phyloP scores from a whole-genome alignment of 2,113 vertebrate species.

The Pterocles burchelli region DNA sequence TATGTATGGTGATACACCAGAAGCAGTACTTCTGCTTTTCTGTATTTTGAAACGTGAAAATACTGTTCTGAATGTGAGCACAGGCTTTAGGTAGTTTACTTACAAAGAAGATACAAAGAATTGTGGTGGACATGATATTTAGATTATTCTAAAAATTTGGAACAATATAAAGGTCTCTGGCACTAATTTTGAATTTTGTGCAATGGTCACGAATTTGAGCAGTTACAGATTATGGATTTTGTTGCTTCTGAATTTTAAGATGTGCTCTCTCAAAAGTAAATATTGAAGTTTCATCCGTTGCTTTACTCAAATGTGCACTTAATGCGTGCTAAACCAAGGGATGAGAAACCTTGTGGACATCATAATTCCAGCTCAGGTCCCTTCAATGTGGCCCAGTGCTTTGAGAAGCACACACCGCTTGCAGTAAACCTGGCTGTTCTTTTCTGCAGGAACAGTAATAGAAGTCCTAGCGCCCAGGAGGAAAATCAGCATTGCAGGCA shows the following conservation, averaged over 20 bases:
- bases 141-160: background rate
- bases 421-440: background rate
- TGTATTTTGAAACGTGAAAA: background rate
- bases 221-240: background rate
- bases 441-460: background rate
- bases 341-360: background rate
- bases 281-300: background rate
- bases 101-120: background rate
- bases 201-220: background rate
- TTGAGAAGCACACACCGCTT: background rate
- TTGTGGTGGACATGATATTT: background rate
- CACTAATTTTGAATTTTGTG: background rate
- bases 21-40: background rate
- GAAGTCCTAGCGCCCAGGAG: background rate
- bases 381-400: background rate
- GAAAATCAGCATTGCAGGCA: background rate
- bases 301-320: background rate
- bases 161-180: background rate
- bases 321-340: rapidly evolving
- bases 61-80: too few species aligned
- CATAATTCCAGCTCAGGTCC: background rate
- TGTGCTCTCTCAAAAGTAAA: background rate
- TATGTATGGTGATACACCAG: background rate
- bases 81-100: background rate
- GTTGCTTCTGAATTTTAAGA: background rate